phyloP scores from a whole-genome alignment of 2,797 vertebrate genomes.

The Falco naumanni region DNA sequence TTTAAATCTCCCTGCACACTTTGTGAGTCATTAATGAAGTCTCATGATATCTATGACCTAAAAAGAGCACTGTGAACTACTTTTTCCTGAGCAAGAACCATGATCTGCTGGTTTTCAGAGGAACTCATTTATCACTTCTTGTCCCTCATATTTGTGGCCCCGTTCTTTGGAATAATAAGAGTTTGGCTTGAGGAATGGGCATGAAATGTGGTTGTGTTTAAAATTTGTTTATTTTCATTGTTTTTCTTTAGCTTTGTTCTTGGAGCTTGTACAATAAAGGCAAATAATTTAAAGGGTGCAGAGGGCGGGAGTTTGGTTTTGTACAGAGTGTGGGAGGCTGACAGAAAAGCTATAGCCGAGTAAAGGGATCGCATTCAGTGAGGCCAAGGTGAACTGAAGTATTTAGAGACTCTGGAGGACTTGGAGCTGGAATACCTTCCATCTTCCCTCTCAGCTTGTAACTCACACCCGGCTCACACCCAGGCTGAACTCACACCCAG shows the following conservation, averaged over 20 bases:
- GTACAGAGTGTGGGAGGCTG: conserved; percentile 33
- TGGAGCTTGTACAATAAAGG: conserved; percentile 61
- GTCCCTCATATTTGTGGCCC: conserved; percentile 37
- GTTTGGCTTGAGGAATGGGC: conserved; percentile 43
- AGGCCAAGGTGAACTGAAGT: background rate
- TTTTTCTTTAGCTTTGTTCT: conserved; percentile 72
- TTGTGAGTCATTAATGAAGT: conserved; percentile 25
- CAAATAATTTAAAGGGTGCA: conserved; percentile 66
- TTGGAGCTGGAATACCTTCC: conserved; percentile 12
- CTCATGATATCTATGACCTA: conserved; percentile 37
- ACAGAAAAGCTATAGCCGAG: background rate
- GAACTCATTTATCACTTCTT: conserved; percentile 49
- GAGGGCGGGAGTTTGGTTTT: conserved; percentile 48
- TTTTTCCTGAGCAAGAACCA: conserved; percentile 27
- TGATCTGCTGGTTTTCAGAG: background rate
- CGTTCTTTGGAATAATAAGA: conserved; percentile 39
- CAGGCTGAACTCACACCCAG: background rate
- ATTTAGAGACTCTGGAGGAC: conserved; percentile 34
- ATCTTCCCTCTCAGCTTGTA: conserved; percentile 46
- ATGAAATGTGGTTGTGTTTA: conserved; percentile 72
- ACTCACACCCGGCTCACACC: conserved; percentile 12
- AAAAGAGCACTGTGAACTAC: conserved; percentile 42
- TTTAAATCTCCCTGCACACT: conserved; percentile 1
- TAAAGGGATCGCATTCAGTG: background rate
- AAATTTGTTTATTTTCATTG: conserved; percentile 70